phyloP scores from a whole-genome alignment of 2,797 vertebrate species.

The Microtus obscurus region DNA sequence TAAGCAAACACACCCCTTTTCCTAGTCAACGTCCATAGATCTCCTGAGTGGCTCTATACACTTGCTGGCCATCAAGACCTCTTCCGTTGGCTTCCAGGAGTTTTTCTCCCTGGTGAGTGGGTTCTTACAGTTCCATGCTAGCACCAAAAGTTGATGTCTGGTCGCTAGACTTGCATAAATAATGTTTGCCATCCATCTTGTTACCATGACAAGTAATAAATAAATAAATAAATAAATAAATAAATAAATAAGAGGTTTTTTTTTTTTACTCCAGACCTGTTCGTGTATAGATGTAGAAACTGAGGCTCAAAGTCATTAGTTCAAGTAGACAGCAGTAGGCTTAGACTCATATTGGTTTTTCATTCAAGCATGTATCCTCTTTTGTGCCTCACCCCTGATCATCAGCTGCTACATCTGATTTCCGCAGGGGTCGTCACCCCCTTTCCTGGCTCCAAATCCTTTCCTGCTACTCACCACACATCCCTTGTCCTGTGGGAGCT shows the following conservation, averaged over 20 bases:
- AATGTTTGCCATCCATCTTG: background rate
- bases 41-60: background rate
- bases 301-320: background rate
- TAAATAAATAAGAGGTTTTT: too few relatives aligned
- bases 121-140: rapidly evolving
- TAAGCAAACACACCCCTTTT: background rate
- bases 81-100: background rate
- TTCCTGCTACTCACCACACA: background rate
- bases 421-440: background rate
- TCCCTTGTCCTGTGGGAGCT: background rate
- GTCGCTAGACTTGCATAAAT: background rate
- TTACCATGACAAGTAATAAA: background rate
- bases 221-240: too few relatives aligned
- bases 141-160: background rate
- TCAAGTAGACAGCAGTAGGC: background rate
- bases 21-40: background rate
- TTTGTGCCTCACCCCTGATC: background rate
- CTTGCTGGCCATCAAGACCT: background rate
- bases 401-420: background rate
- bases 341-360: background rate
- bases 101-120: background rate
- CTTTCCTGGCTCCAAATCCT: background rate
- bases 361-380: background rate
- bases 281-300: background rate
- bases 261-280: background rate